These are phyloP conservation scores for Pitangus sulphuratus DNA, from an alignment of 2,797 vertebrate species.

Conservation along the genomic window DNA sequence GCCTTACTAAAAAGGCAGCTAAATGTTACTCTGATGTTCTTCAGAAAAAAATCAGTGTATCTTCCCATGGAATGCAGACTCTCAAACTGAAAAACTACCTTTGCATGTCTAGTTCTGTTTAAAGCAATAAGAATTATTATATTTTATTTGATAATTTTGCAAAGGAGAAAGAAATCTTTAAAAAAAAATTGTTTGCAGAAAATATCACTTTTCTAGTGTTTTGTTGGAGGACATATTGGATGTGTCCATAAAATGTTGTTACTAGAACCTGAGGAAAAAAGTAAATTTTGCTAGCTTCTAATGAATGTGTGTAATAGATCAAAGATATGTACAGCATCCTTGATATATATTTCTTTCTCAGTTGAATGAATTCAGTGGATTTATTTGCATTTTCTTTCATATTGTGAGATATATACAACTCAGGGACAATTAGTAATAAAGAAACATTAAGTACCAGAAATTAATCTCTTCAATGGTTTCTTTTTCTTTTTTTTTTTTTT, in stretches of 20 bases:
- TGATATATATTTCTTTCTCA: constrained; percentile 32
- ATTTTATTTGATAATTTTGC: neutral
- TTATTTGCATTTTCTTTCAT: constrained; percentile 52
- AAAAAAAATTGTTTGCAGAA: neutral
- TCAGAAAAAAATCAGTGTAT: neutral
- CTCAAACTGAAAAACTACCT: neutral
- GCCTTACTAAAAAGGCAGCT: neutral
- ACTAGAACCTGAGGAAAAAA: neutral
- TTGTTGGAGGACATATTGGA: neutral
- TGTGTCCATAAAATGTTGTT: neutral
- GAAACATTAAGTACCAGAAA: constrained; percentile 73
- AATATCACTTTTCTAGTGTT: neutral
- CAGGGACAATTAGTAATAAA: constrained; percentile 64
- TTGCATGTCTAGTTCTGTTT: neutral
- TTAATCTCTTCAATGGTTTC: constrained; percentile 73
- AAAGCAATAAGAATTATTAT: neutral
- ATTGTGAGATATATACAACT: constrained; percentile 42
- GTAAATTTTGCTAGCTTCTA: neutral
- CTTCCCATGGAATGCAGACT: neutral
- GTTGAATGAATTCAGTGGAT: constrained; percentile 9
- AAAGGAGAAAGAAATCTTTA: neutral
- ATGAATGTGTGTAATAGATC: neutral
- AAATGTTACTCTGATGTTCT: neutral
- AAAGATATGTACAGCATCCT: neutral
- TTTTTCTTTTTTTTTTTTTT: constrained; percentile 38